phyloP scores from a whole-genome alignment of 2,888 invertebrate genomes.

The Heteropelma amictum region DNA sequence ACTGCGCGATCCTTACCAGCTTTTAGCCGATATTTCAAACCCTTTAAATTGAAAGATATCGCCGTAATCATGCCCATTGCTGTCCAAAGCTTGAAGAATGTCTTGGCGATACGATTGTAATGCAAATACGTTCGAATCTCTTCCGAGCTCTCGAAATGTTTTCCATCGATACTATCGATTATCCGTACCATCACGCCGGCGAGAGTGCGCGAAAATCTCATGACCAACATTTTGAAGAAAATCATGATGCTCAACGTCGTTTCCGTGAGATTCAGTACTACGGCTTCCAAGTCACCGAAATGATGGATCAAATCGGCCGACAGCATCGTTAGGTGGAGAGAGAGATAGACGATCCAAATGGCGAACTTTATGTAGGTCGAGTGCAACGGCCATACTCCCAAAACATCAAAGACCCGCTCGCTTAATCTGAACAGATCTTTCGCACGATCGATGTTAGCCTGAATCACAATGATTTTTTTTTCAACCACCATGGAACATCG shows the following conservation, averaged over 20 bases:
- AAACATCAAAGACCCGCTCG: slow-evolving; percentile 9
- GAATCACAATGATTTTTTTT: neutral
- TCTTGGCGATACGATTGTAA: slow-evolving; percentile 17
- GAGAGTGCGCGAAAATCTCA: slow-evolving; percentile 21
- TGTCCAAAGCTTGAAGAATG: slow-evolving; percentile 18
- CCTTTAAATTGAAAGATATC: slow-evolving; percentile 9
- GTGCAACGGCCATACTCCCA: slow-evolving; percentile 32
- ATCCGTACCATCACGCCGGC: neutral
- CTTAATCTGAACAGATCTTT: slow-evolving; percentile 10
- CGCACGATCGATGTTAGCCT: slow-evolving; percentile 6
- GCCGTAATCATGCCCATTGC: neutral
- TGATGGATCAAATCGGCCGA: slow-evolving; percentile 4
- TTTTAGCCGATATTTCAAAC: neutral
- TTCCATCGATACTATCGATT: neutral
- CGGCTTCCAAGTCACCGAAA: slow-evolving; percentile 16
- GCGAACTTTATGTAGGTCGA: slow-evolving; percentile 3
- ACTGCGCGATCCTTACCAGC: neutral
- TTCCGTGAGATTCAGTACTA: slow-evolving; percentile 22
- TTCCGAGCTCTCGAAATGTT: slow-evolving; percentile 3
- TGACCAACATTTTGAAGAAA: slow-evolving; percentile 26
- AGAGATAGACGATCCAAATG: slow-evolving; percentile 12
- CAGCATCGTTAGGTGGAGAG: slow-evolving; percentile 8
- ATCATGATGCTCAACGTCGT: slow-evolving; percentile 15
- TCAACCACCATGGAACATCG: too few relatives aligned
- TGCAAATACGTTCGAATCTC: slow-evolving; percentile 26